Evolutionary conservation across 2,797 vertebrate species (phyloP), one percentile per base, ranked within the genome.

Genomic region (Erethizon dorsatum): DNA sequence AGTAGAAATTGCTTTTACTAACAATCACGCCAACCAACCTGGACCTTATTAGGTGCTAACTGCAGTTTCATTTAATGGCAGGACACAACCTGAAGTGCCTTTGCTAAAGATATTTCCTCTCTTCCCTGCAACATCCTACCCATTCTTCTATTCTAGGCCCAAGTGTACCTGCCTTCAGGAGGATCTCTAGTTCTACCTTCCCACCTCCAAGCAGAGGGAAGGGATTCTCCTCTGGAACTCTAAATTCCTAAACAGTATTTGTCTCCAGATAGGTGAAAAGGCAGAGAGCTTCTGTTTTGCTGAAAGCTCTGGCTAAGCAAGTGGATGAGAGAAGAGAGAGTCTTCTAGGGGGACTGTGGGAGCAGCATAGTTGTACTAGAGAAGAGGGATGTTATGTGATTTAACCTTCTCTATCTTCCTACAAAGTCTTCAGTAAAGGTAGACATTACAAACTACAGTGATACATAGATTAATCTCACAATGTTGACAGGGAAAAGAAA

Each of bases 201-300:
- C 52, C 56, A 28, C 57, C 37, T 73, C 5, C 6, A 65, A 83
- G 14, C 31, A 95, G 79, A 88, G 26, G 9, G 45, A 79, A 79
- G 67, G 50, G 13, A 56, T 56, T 63, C 33, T 88, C 69, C 69
- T 47, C 15, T 4, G 83, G 61, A 79, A 78, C 77, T 37, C 73
- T 54, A 5, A 31, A 31, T 13, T 52, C 50, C 61, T 52, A 15
- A 75, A 75, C 71, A 28, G 45, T 78, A 73, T 47, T 61, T 92
- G 63, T 33, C 47, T 83, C 73, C 50, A 83, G 90, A 63, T 95
- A 85, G 54, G 85, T 31, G 37, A 90, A 87, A 83, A 54, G 61
- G 84, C 37, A 45, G 69, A 82, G 22, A 61, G 11, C 56, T 73
- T 87, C 31, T 86, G 26, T 71, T 96, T 91, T 54, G 63, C 26